These are phyloP conservation scores for Leptonema lineaticorne DNA, from an alignment of 1,140 invertebrate genomes.

Conservation along the genomic window DNA sequence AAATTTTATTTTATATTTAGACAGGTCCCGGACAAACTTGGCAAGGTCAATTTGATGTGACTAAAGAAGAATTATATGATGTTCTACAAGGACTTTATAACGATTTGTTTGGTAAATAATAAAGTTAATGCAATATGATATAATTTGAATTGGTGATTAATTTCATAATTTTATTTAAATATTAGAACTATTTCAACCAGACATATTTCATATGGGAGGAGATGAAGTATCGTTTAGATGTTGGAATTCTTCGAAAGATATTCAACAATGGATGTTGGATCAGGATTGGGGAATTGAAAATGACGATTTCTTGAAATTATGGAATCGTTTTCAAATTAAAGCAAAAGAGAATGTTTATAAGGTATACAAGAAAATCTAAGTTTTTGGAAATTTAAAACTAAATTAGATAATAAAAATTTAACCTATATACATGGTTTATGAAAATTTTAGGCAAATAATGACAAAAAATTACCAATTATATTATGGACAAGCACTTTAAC, in stretches of 20 bases:
- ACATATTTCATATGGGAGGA: conserved; percentile 87
- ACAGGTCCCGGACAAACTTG: conserved; percentile 75
- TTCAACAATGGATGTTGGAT: conserved; percentile 70
- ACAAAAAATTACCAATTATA: conserved; percentile 63
- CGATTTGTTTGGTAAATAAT: conserved; percentile 63
- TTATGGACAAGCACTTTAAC: conserved; percentile 85
- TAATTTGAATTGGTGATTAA: too few relatives aligned
- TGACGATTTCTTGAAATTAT: conserved; percentile 69
- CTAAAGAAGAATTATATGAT: conserved; percentile 71
- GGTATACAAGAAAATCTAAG: too few relatives aligned
- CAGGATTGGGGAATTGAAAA: conserved; percentile 61
- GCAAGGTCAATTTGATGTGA: conserved; percentile 80
- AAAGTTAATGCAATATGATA: too few relatives aligned
- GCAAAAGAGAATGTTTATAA: conserved; percentile 63
- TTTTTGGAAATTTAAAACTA: too few relatives aligned
- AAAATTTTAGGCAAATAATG: conserved; percentile 52
- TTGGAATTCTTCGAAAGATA: conserved; percentile 71
- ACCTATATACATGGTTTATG: too few relatives aligned
- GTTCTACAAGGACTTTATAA: conserved; percentile 69
- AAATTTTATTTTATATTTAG: conserved; percentile 43
- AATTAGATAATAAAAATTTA: too few relatives aligned
- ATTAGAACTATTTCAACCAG: conserved; percentile 64
- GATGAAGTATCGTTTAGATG: conserved; percentile 78
- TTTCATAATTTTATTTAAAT: too few relatives aligned
- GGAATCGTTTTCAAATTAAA: conserved; percentile 73